Conservation (phyloP, 2,113 vertebrate genomes). For the Colossoma macropomum region DNA sequence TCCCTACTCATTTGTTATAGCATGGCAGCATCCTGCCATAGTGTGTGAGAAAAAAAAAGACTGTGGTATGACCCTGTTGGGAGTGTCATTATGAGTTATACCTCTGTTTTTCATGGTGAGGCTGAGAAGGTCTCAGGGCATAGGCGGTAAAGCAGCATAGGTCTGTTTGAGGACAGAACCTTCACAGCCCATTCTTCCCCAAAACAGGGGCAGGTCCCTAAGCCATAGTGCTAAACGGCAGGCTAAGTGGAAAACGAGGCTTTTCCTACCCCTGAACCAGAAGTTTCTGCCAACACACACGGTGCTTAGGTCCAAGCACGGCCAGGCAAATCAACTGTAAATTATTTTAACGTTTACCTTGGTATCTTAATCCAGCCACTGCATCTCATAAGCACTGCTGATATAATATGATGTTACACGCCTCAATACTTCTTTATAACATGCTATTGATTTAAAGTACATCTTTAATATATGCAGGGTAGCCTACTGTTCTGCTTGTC, state of each 20-base stretch:
- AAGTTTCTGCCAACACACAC: background rate
- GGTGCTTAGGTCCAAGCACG: background rate
- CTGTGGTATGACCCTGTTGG: constrained; percentile 18
- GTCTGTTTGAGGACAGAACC: constrained; percentile 53
- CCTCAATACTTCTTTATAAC: background rate
- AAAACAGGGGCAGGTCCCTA: constrained; percentile 16
- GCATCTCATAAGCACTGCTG: background rate
- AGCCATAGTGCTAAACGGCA: background rate
- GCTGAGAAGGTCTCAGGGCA: constrained; percentile 57
- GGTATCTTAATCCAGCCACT: background rate
- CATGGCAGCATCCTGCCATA: constrained; percentile 26
- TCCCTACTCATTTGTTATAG: constrained; percentile 59
- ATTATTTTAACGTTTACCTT: background rate
- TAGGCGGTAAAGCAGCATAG: constrained; percentile 57
- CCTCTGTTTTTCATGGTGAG: constrained; percentile 51
- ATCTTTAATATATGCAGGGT: constrained; percentile 10
- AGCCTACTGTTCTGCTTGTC: background rate
- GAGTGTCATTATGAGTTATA: constrained; percentile 42
- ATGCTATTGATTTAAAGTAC: background rate
- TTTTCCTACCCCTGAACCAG: background rate
- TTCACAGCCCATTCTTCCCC: constrained; percentile 35
- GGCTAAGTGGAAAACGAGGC: background rate
- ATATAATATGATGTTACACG: background rate
- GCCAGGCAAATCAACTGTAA: background rate
- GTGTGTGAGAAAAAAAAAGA: constrained; percentile 1